Base-by-base conservation (phyloP, 2,888 invertebrate species). In the Drosophila kambysellisi region DNA sequence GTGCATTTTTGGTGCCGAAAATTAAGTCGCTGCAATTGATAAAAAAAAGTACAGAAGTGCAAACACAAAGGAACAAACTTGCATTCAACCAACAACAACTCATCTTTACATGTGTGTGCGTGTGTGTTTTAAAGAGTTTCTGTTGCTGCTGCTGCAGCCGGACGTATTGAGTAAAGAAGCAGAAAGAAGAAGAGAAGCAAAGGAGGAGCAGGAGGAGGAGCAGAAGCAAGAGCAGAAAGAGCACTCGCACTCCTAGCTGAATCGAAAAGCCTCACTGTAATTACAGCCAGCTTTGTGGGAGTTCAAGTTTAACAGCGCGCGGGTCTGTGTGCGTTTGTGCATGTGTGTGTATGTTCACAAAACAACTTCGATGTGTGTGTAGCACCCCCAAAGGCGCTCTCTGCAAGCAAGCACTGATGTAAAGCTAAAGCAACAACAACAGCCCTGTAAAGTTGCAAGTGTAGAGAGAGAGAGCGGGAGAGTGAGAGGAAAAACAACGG, bases 221-320 rank as follows among this genome's bases (percentile, higher is more conserved):
- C 64, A 52, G 67, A 39, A 43, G 53, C 20, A 57, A 70, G 73
- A 66, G 70, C 41, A 58, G 76, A 46, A 71, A 82, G 58, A 74
- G 76, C 50, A 59, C 56, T 68, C 51, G 79, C 41, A 65, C 59
- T 71, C 56, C 67, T 72, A 67, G 73, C 57, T 69, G 72, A 76
- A 60, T 76, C 70, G 76, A 73, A 81, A 78, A 77, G 71, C 78
- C 78, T 81, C 70, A 65, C 72, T 78, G 69, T 83, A 88, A 88
- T 84, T 84, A 88, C 87, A 59, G 73, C 79, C 81, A 76, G 76
- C 85, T 85, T 85, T 76, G 85, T 85, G 85, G 89, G 85, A 85
- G 89, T 85, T 89, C 89, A 83, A 83, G 89, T 84, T 87, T 83
- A 75, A 65, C 69, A 71, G 69, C 39, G 83, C 72, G 81, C 69